phyloP scores from a whole-genome alignment of 2,113 vertebrate genomes.

The Lepus timidus region DNA sequence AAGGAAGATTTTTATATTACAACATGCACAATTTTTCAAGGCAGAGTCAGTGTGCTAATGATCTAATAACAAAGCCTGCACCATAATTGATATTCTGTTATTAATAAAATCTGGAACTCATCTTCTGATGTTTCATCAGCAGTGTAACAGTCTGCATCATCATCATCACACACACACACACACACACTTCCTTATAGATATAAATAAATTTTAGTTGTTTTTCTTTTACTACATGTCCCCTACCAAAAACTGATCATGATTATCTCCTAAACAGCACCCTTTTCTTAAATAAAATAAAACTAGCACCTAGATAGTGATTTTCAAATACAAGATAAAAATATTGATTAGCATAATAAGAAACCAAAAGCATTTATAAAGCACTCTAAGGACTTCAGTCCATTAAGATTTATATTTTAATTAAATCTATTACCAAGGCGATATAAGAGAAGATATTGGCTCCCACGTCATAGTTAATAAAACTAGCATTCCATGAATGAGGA shows the following conservation, averaged over 20 bases:
- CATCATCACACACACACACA: not conserved
- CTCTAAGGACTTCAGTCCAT: conserved; percentile 52
- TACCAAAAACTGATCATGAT: conserved; percentile 19
- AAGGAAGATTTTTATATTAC: conserved; percentile 5
- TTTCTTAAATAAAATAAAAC: conserved; percentile 43
- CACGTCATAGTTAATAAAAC: conserved; percentile 52
- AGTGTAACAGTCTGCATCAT: not conserved
- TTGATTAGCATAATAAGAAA: conserved; percentile 63
- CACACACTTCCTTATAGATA: not conserved
- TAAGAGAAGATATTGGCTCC: conserved; percentile 24
- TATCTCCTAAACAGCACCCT: not conserved
- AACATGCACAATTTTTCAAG: not conserved
- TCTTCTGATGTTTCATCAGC: not conserved
- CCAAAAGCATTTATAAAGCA: conserved; percentile 59
- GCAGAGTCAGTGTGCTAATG: not conserved
- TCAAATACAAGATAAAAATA: conserved; percentile 54
- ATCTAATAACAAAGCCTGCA: not conserved
- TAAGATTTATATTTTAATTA: conserved; percentile 78
- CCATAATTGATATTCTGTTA: not conserved
- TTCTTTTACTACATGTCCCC: not conserved
- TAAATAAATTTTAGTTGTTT: conserved; percentile 49
- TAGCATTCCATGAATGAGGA: conserved; percentile 4
- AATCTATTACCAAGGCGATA: conserved; percentile 51
- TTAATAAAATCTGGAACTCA: not conserved
- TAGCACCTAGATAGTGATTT: conserved; percentile 47